Percentiles rank a stretch among this genome's conserved stretches.
phyloP scores from a whole-genome alignment of 2,888 invertebrate species.

The Dryadula phaetusa region DNA sequence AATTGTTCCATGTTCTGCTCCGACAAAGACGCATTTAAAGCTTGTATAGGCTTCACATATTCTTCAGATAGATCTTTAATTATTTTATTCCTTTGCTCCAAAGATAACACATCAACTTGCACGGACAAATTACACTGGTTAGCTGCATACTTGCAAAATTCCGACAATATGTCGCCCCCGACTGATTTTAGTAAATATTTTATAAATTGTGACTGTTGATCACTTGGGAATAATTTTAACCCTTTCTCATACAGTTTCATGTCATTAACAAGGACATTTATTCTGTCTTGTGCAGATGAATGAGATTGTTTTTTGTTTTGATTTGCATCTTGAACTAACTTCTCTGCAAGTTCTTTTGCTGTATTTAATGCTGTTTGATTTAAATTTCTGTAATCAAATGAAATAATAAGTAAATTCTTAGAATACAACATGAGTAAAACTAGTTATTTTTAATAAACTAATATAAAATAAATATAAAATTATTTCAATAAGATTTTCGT shows the following conservation, averaged over 20 bases:
- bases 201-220: conserved; percentile 87
- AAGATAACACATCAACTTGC: conserved; percentile 84
- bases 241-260: conserved; percentile 93
- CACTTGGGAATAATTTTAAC: conserved; percentile 85
- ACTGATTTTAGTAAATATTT: conserved; percentile 94
- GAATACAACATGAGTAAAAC: no score
- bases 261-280: conserved; percentile 90
- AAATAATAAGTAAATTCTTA: no score
- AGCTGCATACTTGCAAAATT: conserved; percentile 91
- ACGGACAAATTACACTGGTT: conserved; percentile 88
- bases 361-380: conserved; percentile 87
- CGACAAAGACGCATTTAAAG: conserved; percentile 88
- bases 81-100: conserved; percentile 88
- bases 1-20: conserved; percentile 92
- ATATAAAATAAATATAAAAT: no score
- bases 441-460: no score
- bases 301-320: conserved; percentile 90
- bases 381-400: conserved; percentile 73
- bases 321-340: conserved; percentile 88
- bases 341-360: conserved; percentile 90
- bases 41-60: conserved; percentile 86
- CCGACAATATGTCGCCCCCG: conserved; percentile 92
- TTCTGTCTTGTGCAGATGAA: conserved; percentile 91
- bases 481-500: no score
- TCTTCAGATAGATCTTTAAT: conserved; percentile 88